These are phyloP conservation scores for Recurvirostra avosetta DNA, from an alignment of 2,113 vertebrate species.

Conservation along the genomic window DNA sequence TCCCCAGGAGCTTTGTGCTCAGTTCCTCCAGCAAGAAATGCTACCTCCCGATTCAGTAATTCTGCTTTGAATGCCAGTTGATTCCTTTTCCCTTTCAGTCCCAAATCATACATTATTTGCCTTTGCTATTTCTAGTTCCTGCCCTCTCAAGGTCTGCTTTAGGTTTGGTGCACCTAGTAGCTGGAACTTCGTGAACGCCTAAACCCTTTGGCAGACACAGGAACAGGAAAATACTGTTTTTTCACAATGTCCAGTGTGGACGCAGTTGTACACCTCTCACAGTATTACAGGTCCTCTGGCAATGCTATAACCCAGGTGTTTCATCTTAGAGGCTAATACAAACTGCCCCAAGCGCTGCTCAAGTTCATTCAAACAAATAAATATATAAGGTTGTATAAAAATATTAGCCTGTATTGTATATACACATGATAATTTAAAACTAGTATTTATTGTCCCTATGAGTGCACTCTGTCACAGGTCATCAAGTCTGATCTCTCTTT, in stretches of 20 bases:
- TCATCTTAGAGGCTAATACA: neutral
- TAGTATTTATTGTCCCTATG: neutral
- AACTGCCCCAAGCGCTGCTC: neutral
- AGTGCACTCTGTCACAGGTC: neutral
- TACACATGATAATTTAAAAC: neutral
- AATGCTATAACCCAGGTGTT: neutral
- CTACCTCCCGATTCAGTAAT: neutral
- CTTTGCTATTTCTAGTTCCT: neutral
- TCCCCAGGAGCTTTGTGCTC: neutral
- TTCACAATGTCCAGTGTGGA: neutral
- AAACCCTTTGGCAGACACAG: neutral
- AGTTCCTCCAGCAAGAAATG: neutral
- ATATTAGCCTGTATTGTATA: neutral
- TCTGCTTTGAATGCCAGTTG: neutral
- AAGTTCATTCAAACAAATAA: neutral
- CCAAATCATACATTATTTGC: neutral
- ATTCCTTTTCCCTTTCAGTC: neutral
- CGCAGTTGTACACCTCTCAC: accelerated
- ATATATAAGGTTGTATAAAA: neutral
- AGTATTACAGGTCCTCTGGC: neutral
- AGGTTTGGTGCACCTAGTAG: neutral
- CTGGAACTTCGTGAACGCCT: accelerated
- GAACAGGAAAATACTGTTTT: neutral
- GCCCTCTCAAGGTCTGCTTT: neutral
- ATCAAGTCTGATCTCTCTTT: neutral